These are phyloP conservation scores for Drosophila trapezifrons DNA, from an alignment of 1,140 invertebrate species.

Conservation along the genomic window DNA sequence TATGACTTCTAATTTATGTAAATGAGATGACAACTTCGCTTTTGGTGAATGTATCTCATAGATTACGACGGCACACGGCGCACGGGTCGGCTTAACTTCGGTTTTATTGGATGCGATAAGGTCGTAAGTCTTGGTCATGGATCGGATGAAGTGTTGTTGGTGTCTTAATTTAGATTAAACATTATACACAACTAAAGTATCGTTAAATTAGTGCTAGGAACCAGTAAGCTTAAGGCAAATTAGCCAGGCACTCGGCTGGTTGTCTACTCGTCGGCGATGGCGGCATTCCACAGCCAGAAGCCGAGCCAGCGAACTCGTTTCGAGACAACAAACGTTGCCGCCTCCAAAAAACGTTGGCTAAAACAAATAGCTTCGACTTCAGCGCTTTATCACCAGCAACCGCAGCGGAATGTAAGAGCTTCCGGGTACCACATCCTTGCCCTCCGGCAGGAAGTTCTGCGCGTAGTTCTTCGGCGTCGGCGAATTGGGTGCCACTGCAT, in stretches of 20 bases:
- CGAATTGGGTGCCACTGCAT: slow-evolving; percentile 58
- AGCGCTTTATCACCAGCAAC: slow-evolving; percentile 63
- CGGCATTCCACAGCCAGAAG: slow-evolving; percentile 41
- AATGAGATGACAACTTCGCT: slow-evolving; percentile 73
- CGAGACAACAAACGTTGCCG: slow-evolving; percentile 47
- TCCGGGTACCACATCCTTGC: slow-evolving; percentile 78
- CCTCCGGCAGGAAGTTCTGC: slow-evolving; percentile 70
- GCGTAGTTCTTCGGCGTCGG: slow-evolving; percentile 78
- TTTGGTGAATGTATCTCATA: slow-evolving; percentile 70
- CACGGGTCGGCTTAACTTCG: slow-evolving; percentile 34
- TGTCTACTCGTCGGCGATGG: slow-evolving; percentile 28
- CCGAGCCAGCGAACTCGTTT: slow-evolving; percentile 40
- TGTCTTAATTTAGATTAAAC: slow-evolving; percentile 66
- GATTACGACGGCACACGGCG: slow-evolving; percentile 39
- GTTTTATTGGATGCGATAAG: slow-evolving; percentile 51
- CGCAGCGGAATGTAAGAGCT: slow-evolving; percentile 77
- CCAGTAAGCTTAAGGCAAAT: slow-evolving; percentile 76
- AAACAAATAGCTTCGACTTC: slow-evolving; percentile 10
- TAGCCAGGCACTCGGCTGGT: slow-evolving; percentile 67
- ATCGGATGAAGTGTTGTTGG: slow-evolving; percentile 35
- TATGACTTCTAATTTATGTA: slow-evolving; percentile 78
- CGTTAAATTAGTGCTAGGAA: slow-evolving; percentile 67
- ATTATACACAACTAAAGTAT: slow-evolving; percentile 57
- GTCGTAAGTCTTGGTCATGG: slow-evolving; percentile 57
- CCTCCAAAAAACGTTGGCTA: slow-evolving; percentile 9